These are phyloP conservation scores for Hycleus phaleratus DNA, from an alignment of 1,140 invertebrate species.

Conservation along the genomic window DNA sequence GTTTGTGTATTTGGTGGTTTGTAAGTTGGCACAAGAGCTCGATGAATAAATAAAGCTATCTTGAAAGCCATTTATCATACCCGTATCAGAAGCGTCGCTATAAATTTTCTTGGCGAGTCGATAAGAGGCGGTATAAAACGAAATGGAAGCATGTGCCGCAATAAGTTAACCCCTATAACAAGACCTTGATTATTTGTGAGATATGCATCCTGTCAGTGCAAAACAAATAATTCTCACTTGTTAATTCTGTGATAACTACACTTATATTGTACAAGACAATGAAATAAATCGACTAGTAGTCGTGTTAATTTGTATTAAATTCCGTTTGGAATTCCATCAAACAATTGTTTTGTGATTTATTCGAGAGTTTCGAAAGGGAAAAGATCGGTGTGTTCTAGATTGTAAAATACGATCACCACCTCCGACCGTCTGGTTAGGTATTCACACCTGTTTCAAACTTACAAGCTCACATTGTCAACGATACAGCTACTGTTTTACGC, in stretches of 20 bases:
- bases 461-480: slow-evolving; percentile 19
- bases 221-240: slow-evolving; percentile 13
- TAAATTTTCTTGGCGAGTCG: slow-evolving; percentile 35
- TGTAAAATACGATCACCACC: too few species aligned
- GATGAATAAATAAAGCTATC: slow-evolving; percentile 45
- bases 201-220: slow-evolving; percentile 18
- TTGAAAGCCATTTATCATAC: slow-evolving; percentile 41
- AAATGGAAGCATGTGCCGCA: slow-evolving; percentile 31
- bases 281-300: too few species aligned
- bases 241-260: slow-evolving; percentile 9
- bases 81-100: slow-evolving; percentile 32
- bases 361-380: too few species aligned
- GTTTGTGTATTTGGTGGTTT: too few species aligned
- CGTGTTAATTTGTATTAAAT: too few species aligned
- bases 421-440: too few species aligned
- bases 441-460: slow-evolving; percentile 19
- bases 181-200: slow-evolving; percentile 21
- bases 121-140: slow-evolving; percentile 35
- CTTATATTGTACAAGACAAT: too few species aligned
- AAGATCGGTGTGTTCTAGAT: too few species aligned
- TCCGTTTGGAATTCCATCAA: too few species aligned
- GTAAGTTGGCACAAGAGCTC: slow-evolving; percentile 11
- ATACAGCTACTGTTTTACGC: slow-evolving; percentile 16
- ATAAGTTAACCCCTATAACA: slow-evolving; percentile 34
- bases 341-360: too few species aligned